Base-by-base conservation (phyloP, 2,797 vertebrate genomes). In the Halcyon leucocephala region DNA sequence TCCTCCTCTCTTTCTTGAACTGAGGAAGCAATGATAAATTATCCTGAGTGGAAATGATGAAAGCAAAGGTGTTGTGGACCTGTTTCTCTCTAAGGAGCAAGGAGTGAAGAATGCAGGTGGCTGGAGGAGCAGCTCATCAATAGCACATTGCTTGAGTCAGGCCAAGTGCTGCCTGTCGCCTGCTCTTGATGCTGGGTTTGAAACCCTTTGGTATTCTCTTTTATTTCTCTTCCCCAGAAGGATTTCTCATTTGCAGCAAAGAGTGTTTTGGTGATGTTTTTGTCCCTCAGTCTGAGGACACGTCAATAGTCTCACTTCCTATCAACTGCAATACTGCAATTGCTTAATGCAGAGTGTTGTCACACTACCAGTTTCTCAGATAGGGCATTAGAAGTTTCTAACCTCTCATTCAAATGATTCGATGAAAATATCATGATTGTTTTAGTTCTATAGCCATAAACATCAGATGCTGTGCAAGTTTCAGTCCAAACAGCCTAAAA, bases 371-470 rank as follows among this genome's bases (percentile, higher is more conserved):
- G 26, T 24, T 94, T 82, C 49, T 81, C 65, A 86, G 48, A 58
- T 7, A 54, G 37, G 76, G n/a, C 35, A 48, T 70, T 57, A 57
- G 9, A 81, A 69, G 31, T 37, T 93, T 72, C 54, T 86, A 79
- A 83, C 41, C 35, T 79, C 62, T 90, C 31, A 62, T 79, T 88
- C 72, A 76, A 92, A 82, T 25, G 5, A 84, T 60, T 57, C 90
- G 18, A 90, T 76, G 54, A 90, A 88, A 90, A 62, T 65, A n/a
- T 25, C 9, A 41, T 17, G 16, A 69, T 13, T 44, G 39, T 62
- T 93, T 90, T 62, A 55, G n/a, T 86, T 66, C 35, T 49, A n/a
- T 15, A 79, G 65, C 37, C 41, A 46, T 26, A 78, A 90, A 93
- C 20, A 83, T 41, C 39, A 86, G 35, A 67, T 15, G 26, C 15